Conservation (phyloP, 2,113 vertebrate genomes). For the Odocoileus virginianus region DNA sequence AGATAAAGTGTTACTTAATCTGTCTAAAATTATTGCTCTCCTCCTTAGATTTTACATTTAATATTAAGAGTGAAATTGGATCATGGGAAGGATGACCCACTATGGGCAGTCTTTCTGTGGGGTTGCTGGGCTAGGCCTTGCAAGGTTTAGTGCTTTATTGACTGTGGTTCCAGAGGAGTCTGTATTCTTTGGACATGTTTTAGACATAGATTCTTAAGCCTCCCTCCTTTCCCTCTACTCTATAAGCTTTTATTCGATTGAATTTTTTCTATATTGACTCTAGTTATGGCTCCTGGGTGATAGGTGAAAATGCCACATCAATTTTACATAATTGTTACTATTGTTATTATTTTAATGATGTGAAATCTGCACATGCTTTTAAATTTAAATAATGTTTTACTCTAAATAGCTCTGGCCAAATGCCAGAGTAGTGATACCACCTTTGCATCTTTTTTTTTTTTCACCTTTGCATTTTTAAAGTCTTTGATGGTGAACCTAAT, state of each 20-base stretch:
- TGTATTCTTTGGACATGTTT: not conserved
- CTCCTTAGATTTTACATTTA: not conserved
- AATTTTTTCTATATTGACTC: not conserved
- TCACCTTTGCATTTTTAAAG: not conserved
- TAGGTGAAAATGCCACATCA: not conserved
- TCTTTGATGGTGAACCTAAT: not conserved
- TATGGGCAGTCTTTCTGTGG: not conserved
- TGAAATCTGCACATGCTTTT: not conserved
- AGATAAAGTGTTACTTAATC: not conserved
- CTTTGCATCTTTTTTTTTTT: not conserved
- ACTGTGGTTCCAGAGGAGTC: not conserved
- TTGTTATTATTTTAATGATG: not conserved
- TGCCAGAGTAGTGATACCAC: not conserved
- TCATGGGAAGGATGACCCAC: not conserved
- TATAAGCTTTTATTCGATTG: not conserved
- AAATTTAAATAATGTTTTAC: conserved; percentile 1
- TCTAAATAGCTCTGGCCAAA: not conserved
- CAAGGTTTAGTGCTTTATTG: not conserved
- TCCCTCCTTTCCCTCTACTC: not conserved
- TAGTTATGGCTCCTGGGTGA: not conserved
- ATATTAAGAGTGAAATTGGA: not conserved
- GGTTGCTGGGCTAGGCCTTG: not conserved
- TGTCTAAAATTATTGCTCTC: not conserved
- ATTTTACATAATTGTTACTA: not conserved
- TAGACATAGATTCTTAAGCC: not conserved